Conservation (phyloP, 1,140 invertebrate genomes). For the Lineus longissimus region DNA sequence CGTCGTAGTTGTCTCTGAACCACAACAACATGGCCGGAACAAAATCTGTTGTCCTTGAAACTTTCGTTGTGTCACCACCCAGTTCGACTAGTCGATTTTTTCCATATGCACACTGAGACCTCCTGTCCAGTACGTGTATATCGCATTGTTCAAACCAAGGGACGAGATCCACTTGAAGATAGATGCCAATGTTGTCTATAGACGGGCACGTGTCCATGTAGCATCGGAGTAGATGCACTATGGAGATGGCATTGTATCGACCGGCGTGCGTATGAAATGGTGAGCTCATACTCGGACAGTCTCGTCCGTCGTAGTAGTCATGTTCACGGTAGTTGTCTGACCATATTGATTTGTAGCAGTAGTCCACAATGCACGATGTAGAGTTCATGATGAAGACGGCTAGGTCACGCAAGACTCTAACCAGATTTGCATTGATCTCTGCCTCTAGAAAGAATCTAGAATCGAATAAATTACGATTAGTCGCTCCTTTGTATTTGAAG, state of each 20-base stretch:
- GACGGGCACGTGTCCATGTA: neutral
- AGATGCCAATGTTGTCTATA: neutral
- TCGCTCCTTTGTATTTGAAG: no score
- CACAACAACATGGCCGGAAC: neutral
- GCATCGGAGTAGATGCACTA: neutral
- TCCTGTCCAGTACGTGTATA: neutral
- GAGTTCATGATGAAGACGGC: neutral
- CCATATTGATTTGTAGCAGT: neutral
- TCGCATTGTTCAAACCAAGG: neutral
- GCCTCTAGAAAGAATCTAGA: no score
- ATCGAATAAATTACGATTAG: no score
- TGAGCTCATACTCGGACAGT: neutral
- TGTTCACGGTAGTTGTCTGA: neutral
- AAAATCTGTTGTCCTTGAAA: neutral
- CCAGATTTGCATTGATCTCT: neutral
- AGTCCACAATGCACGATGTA: neutral
- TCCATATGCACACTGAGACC: neutral
- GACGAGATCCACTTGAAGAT: neutral
- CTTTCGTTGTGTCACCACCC: neutral
- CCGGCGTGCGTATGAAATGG: neutral
- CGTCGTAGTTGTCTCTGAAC: neutral
- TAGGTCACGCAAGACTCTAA: neutral
- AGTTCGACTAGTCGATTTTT: neutral
- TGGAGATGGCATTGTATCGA: neutral
- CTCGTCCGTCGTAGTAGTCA: neutral